Evolutionary conservation across 92 coral and sea anemone genomes (phyloP).

Genomic region (Porites divaricata): DNA sequence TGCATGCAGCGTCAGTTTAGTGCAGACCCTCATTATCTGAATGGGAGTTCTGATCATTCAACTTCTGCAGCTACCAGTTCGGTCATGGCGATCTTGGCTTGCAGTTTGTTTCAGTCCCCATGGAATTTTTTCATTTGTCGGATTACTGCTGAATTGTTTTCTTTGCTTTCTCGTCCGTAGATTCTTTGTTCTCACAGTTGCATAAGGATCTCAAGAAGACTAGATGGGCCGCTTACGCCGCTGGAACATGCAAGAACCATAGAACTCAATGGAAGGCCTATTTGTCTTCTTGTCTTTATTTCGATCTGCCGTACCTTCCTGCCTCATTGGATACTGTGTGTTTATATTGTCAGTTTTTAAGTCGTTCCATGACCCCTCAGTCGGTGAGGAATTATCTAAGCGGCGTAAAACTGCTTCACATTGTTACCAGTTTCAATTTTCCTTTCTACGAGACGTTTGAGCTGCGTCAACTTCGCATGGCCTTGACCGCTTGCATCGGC

Average conservation of each 20-base stretch:
- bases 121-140: conserved; percentile 7
- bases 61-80: too few species aligned
- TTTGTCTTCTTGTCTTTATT: conserved; percentile 35
- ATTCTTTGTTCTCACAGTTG: background rate
- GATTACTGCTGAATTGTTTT: background rate
- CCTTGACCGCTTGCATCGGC: conserved; percentile 9
- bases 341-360: conserved; percentile 41
- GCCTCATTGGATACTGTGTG: conserved; percentile 39
- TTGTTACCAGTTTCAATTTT: background rate
- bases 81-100: conserved; percentile 3
- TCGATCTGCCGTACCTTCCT: conserved; percentile 21
- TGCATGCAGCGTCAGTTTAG: too few species aligned
- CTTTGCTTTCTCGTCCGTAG: background rate
- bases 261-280: conserved; percentile 34
- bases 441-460: conserved; percentile 6
- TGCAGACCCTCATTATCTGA: too few species aligned
- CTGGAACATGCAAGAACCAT: conserved; percentile 29
- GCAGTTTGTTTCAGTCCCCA: background rate
- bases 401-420: conserved; percentile 33
- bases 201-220: background rate
- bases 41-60: too few species aligned
- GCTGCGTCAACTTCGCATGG: conserved; percentile 21
- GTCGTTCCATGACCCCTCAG: conserved; percentile 22
- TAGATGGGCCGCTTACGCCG: conserved; percentile 36
- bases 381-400: conserved; percentile 38